These are phyloP conservation scores for Enteromius thamalakanensis DNA, from an alignment of 2,797 vertebrate species.

Conservation along the genomic window DNA sequence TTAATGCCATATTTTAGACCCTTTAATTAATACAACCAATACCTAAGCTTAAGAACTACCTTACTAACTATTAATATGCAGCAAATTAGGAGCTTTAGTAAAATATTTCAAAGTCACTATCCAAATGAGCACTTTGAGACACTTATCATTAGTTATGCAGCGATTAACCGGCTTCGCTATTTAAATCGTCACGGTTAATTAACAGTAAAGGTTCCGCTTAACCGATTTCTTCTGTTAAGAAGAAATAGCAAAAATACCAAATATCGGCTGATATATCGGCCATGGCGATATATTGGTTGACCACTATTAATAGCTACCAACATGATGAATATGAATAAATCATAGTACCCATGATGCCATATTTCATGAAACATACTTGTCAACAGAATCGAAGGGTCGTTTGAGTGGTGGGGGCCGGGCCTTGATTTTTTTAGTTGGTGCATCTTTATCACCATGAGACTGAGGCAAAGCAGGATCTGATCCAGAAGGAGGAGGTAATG, in stretches of 20 bases:
- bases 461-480: slow-evolving; percentile 71
- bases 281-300: neutral
- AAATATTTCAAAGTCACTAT: neutral
- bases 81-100: neutral
- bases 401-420: slow-evolving; percentile 91
- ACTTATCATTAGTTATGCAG: too few species aligned
- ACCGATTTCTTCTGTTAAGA: too few species aligned
- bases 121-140: neutral
- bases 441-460: slow-evolving; percentile 81
- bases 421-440: slow-evolving; percentile 86
- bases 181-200: too few species aligned
- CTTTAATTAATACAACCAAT: neutral
- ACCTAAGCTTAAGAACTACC: neutral
- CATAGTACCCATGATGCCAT: neutral
- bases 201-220: too few species aligned
- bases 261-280: neutral
- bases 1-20: neutral
- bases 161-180: too few species aligned
- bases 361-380: slow-evolving; percentile 84
- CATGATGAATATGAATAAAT: neutral
- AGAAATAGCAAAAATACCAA: neutral
- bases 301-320: neutral
- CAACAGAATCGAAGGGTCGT: slow-evolving; percentile 93
- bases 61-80: neutral
- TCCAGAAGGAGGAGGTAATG: slow-evolving; percentile 71